Evolutionary conservation across 2,888 invertebrate species (phyloP).

Genomic region (Prenolepis imparis): DNA sequence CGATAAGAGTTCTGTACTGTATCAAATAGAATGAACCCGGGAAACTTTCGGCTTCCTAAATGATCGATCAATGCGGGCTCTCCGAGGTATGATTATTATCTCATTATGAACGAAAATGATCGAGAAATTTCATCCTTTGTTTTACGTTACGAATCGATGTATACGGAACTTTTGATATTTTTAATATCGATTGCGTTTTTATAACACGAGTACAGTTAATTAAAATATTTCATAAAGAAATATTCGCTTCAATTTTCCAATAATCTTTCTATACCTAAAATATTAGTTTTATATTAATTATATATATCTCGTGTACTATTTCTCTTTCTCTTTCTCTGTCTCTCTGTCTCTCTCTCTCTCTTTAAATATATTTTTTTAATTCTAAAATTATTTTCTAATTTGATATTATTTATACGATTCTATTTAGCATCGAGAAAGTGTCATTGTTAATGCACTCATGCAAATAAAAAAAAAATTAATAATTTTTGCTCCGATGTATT

Average conservation of each 20-base stretch:
- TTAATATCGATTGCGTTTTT: constrained; percentile 5
- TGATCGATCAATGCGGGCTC: constrained; percentile 27
- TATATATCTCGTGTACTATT: neutral
- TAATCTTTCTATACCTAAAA: neutral
- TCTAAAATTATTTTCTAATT: constrained; percentile 4
- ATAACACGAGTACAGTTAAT: neutral
- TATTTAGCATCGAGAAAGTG: neutral
- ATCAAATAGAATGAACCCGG: constrained; percentile 34
- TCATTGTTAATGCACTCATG: neutral
- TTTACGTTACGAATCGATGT: neutral
- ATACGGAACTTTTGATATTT: neutral
- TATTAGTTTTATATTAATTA: constrained; percentile 16
- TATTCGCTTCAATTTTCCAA: neutral
- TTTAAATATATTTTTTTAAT: neutral
- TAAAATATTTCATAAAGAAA: neutral
- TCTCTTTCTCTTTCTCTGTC: neutral
- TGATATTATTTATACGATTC: neutral
- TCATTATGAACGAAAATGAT: constrained; percentile 18
- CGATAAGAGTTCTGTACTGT: constrained; percentile 44
- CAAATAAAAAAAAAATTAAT: neutral
- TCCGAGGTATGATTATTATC: neutral
- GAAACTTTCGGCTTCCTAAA: constrained; percentile 36
- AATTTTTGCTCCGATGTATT: neutral
- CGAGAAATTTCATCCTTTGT: neutral
- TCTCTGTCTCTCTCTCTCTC: neutral